Evolutionary conservation across 2,888 invertebrate genomes (phyloP).

Genomic region (Standfussiana lucernea): DNA sequence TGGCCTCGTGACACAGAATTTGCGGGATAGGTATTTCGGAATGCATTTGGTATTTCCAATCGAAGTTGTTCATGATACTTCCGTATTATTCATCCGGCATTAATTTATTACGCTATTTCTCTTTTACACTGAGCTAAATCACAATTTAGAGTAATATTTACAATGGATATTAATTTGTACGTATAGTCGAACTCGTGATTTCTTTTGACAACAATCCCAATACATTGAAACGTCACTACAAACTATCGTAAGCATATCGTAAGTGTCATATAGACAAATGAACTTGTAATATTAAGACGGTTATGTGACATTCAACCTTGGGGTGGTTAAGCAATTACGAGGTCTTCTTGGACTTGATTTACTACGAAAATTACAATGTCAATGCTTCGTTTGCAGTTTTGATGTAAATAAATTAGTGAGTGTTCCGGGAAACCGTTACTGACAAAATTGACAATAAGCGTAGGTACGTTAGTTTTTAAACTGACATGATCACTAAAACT

Average conservation of each 20-base stretch:
- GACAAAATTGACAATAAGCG: background rate
- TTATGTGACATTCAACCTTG: too few species aligned
- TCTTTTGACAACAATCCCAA: too few species aligned
- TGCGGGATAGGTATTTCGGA: background rate
- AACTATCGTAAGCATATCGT: background rate
- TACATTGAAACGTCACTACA: background rate
- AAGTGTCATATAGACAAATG: too few species aligned
- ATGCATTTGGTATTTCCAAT: background rate
- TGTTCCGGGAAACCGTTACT: background rate
- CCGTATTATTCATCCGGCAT: background rate
- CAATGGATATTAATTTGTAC: background rate
- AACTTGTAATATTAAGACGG: too few species aligned
- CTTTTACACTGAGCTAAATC: background rate
- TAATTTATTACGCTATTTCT: background rate
- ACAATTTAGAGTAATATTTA: background rate
- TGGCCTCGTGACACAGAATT: slow-evolving; percentile 3
- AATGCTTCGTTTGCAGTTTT: too few species aligned
- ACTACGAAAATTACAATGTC: too few species aligned
- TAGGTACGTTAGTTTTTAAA: too few species aligned
- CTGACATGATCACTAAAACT: too few species aligned
- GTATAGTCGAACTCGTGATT: too few species aligned
- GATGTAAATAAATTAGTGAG: background rate
- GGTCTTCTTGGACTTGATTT: too few species aligned
- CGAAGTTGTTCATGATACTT: background rate
- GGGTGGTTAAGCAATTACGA: too few species aligned